A percentile compares a stretch with the other conserved stretches of the same genome.
These are phyloP conservation scores for Acropora yongei DNA, from an alignment of 64 coral and sea anemone genomes.

Conservation along the genomic window DNA sequence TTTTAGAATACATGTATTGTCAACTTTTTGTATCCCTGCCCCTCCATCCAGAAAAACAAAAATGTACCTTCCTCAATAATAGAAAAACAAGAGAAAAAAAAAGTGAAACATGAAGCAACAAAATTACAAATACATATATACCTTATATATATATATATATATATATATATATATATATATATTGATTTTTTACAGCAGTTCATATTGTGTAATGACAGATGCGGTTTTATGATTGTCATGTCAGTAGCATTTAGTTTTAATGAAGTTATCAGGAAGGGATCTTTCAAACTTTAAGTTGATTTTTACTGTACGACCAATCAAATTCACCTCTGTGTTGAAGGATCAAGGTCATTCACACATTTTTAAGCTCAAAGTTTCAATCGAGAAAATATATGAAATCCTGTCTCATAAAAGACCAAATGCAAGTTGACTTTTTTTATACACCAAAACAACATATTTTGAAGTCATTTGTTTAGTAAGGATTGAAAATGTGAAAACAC, in stretches of 20 bases:
- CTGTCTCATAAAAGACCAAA: constrained; percentile 4
- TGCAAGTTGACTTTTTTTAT: constrained; percentile 1
- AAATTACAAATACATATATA: background rate
- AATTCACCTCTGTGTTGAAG: constrained; percentile 16
- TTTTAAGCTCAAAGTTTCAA: constrained; percentile 3
- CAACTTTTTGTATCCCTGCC: constrained; percentile 2
- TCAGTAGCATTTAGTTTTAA: constrained; percentile 12
- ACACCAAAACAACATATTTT: constrained; percentile 4
- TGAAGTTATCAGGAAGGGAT: background rate
- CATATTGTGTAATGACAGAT: background rate
- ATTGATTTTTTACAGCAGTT: background rate
- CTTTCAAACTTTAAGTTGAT: constrained; percentile 18
- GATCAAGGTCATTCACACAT: background rate
- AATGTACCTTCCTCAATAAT: background rate
- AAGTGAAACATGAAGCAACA: background rate
- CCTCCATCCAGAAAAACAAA: constrained; percentile 1
- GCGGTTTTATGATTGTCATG: constrained; percentile 2
- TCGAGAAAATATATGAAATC: constrained; percentile 6
- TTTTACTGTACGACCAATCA: constrained; percentile 1
- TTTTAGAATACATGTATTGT: constrained; percentile 4
- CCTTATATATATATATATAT: too few relatives aligned
- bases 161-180: too few relatives aligned
- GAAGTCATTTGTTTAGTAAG: background rate
- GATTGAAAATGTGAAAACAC: constrained; percentile 4
- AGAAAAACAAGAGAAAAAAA: background rate